Conservation (phyloP, 2,113 vertebrate genomes). For the Corythaeola cristata region DNA sequence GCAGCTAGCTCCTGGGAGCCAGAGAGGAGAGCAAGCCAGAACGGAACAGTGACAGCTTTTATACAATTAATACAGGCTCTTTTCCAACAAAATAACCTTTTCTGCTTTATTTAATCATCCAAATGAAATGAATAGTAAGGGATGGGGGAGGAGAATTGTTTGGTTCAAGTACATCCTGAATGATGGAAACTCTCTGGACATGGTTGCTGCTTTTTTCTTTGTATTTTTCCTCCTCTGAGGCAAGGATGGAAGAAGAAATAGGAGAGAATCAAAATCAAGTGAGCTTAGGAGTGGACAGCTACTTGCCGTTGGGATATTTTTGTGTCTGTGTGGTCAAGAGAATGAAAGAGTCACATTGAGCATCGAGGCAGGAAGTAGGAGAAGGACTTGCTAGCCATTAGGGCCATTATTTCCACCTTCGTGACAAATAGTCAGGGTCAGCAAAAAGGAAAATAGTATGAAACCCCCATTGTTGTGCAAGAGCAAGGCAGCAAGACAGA, state of each 20-base stretch:
- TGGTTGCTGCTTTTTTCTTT: background rate
- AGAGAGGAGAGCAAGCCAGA: conserved; percentile 38
- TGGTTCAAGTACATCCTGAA: conserved; percentile 30
- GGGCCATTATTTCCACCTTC: conserved; percentile 11
- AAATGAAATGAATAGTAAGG: conserved; percentile 41
- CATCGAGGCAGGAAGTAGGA: background rate
- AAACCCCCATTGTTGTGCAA: background rate
- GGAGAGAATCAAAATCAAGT: background rate
- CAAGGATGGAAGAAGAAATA: background rate
- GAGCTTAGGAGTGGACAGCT: background rate
- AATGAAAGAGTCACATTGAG: conserved; percentile 2
- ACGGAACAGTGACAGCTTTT: conserved; percentile 58
- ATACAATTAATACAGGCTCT: conserved; percentile 38
- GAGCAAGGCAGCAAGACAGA: conserved; percentile 15
- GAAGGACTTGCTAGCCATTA: background rate
- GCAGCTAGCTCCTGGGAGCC: background rate
- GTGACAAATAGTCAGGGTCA: background rate
- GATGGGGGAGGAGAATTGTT: background rate
- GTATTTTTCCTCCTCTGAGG: background rate
- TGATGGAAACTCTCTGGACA: background rate
- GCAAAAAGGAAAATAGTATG: background rate
- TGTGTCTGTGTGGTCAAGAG: background rate
- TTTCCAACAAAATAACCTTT: conserved; percentile 64
- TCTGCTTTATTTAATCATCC: conserved; percentile 44
- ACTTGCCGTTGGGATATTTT: background rate